Evolutionary conservation across 2,113 vertebrate species (phyloP).

Genomic region (Sander vitreus): DNA sequence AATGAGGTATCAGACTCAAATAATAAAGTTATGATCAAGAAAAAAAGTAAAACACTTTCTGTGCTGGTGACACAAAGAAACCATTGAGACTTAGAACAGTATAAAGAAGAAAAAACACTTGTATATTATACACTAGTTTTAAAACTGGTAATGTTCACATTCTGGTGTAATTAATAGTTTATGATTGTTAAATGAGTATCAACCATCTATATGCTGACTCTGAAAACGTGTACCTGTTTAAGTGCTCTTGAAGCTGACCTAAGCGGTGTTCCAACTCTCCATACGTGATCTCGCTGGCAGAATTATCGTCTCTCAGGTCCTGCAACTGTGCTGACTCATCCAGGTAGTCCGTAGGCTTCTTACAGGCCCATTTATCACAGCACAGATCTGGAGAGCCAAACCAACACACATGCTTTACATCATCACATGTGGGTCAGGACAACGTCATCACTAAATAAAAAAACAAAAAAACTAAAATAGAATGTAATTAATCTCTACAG

Average conservation of each 20-base stretch:
- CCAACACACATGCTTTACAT: constrained; percentile 70
- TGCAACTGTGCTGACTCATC: constrained; percentile 87
- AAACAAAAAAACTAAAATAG: constrained; percentile 72
- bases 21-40: background rate
- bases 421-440: constrained; percentile 72
- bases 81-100: background rate
- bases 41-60: background rate
- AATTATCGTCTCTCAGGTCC: constrained; percentile 89
- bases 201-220: constrained; percentile 1
- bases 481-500: constrained; percentile 75
- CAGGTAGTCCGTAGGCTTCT: constrained; percentile 80
- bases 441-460: constrained; percentile 65
- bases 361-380: constrained; percentile 87
- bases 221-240: constrained; percentile 90
- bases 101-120: background rate
- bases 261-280: constrained; percentile 96
- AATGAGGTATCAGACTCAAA: background rate
- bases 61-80: background rate
- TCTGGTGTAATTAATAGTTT: constrained; percentile 4
- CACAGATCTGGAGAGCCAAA: constrained; percentile 84
- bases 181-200: constrained; percentile 3
- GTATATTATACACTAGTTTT: background rate
- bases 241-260: constrained; percentile 95
- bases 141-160: background rate
- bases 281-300: constrained; percentile 93